Percentiles rank a stretch among this genome's conserved stretches.
Evolutionary conservation across 2,113 vertebrate species (phyloP).

Genomic region (Heliornis fulica): DNA sequence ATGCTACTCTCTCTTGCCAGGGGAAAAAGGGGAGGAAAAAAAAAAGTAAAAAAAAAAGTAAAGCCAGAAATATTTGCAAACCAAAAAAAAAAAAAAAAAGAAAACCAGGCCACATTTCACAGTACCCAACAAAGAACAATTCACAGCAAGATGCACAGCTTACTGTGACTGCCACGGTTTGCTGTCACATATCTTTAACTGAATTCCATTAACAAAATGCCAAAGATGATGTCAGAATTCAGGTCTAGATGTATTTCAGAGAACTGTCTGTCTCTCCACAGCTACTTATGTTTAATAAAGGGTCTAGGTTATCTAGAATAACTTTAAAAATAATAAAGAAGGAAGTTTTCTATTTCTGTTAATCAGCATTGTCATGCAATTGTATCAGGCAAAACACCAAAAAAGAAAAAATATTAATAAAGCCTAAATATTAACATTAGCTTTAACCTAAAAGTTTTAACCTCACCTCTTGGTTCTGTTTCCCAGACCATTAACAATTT

Average conservation of each 20-base stretch:
- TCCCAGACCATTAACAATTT: neutral
- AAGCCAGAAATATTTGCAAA: neutral
- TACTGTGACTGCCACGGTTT: neutral
- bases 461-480: neutral
- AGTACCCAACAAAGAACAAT: neutral
- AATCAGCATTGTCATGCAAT: neutral
- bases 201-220: neutral
- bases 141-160: neutral
- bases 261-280: neutral
- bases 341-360: neutral
- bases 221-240: neutral
- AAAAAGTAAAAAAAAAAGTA: neutral
- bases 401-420: neutral
- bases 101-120: neutral
- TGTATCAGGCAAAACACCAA: neutral
- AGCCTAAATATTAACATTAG: neutral
- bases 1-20: neutral
- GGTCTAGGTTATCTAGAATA: neutral
- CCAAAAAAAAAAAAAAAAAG: neutral
- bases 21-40: fast-evolving
- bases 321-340: neutral
- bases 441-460: neutral
- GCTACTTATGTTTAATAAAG: neutral
- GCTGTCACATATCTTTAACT: neutral
- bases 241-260: neutral